Evolutionary conservation across 2,797 vertebrate genomes (phyloP), one percentile per base, ranked within the genome.

Genomic region (Ctenopoma kingsleyae): DNA sequence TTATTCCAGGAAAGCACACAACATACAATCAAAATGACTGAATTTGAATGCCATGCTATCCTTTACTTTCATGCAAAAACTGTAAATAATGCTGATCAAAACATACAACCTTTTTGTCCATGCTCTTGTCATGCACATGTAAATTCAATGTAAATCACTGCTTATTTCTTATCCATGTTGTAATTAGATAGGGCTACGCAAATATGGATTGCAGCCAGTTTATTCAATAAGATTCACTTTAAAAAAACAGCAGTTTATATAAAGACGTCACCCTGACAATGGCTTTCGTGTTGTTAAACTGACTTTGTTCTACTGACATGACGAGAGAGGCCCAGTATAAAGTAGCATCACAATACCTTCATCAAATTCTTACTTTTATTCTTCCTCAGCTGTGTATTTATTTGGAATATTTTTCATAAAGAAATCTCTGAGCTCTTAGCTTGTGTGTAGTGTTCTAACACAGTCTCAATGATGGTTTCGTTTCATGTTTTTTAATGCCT

Each of bases 61-160:
- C 16, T 43, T 17, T 17, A 43, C 15, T 43, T 17, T 43, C 3
- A 17, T 17, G 12, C 22, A 27, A n/a, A 25, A 3, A 53, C 50
- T 43, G 7, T 4, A 63, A 8, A 49, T 30, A 3, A 54, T 11
- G 0, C 6, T 4, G 6, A n/a, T 55, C 6, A 19, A 51, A 43
- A 52, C 30, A 30, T 15, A 12, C 9, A 52, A 20, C 17, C 13
- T 47, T 54, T 35, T 5, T 23, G 13, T 41, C 36, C 20, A 19
- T 3, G 8, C 60, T 22, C n/a, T 40, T n/a, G 16, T 57, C 60
- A 53, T 54, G 67, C 47, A 60, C 44, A 72, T 75, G 62, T 16
- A 56, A 69, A 72, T 62, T 58, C 4, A 15, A 40, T 79, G 63
- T 52, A 70, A 79, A 81, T 57, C 40, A 2, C 17, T 41, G 13